A percentile compares a stretch with the other conserved stretches of the same genome.
Conservation (phyloP, 2,113 vertebrate species). For the Oryzias woworae region DNA sequence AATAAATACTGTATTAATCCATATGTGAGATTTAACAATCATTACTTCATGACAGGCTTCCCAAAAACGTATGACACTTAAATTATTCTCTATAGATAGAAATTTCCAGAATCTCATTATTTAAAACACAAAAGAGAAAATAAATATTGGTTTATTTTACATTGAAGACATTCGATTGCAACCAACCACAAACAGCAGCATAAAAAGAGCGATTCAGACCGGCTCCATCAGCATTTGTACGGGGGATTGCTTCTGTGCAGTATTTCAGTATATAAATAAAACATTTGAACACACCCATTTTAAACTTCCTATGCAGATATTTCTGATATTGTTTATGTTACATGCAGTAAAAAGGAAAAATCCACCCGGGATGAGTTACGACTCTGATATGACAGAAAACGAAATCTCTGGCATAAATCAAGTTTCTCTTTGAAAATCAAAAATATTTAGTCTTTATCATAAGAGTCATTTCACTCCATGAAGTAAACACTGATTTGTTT, state of each 20-base stretch:
- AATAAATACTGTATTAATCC: slow-evolving; percentile 52
- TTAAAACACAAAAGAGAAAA: slow-evolving; percentile 62
- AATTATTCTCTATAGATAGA: slow-evolving; percentile 50
- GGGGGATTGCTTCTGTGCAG: slow-evolving; percentile 51
- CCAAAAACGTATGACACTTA: slow-evolving; percentile 46
- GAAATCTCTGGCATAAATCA: too few species aligned
- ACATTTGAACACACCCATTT: slow-evolving; percentile 40
- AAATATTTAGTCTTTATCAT: too few species aligned
- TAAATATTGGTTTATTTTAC: slow-evolving; percentile 48
- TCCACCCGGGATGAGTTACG: slow-evolving; percentile 28
- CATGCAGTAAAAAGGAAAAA: slow-evolving; percentile 48
- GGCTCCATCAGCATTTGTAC: slow-evolving; percentile 16
- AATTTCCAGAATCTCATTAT: slow-evolving; percentile 51
- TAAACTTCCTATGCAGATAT: slow-evolving; percentile 50
- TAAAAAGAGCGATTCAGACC: slow-evolving; percentile 45
- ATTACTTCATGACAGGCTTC: slow-evolving; percentile 42
- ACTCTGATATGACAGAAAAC: too few species aligned
- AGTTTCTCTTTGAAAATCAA: too few species aligned
- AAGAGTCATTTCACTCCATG: too few species aligned
- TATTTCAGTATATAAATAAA: slow-evolving; percentile 50
- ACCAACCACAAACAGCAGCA: slow-evolving; percentile 68
- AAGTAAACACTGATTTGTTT: too few species aligned
- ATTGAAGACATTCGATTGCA: slow-evolving; percentile 68
- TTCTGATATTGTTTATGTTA: slow-evolving; percentile 30
- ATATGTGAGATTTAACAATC: slow-evolving; percentile 54